A percentile compares a stretch with the other conserved stretches of the same genome.
Evolutionary conservation across 2,797 vertebrate genomes (phyloP).

Genomic region (Champsocephalus esox): DNA sequence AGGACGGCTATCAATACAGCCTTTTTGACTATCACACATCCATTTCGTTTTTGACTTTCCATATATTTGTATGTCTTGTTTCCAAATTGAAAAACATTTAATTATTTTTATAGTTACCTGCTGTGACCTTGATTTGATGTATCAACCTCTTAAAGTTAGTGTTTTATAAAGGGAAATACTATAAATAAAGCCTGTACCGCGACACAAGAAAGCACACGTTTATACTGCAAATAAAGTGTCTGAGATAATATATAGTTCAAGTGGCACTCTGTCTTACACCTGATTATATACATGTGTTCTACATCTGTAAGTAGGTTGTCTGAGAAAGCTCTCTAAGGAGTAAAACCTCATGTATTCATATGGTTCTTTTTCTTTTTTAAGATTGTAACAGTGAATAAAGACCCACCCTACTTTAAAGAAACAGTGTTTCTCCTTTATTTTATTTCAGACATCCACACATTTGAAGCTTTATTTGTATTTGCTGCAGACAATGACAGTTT

Average conservation of each 20-base stretch:
- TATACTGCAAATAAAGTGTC: slow-evolving; percentile 28
- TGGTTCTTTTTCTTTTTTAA: too few relatives aligned
- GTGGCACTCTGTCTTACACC: slow-evolving; percentile 17
- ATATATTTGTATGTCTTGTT: not conserved
- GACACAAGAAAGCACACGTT: slow-evolving; percentile 13
- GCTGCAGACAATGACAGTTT: slow-evolving; percentile 10
- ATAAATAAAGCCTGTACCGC: slow-evolving; percentile 9
- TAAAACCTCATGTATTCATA: not conserved
- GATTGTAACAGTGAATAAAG: too few relatives aligned
- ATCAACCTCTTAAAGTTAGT: not conserved
- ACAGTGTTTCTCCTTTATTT: too few relatives aligned
- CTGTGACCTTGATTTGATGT: slow-evolving; percentile 27
- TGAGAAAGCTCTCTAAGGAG: slow-evolving; percentile 11
- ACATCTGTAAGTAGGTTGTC: slow-evolving; percentile 5
- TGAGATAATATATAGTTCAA: slow-evolving; percentile 25
- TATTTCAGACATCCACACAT: not conserved
- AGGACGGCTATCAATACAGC: slow-evolving; percentile 29
- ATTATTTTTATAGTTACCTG: slow-evolving; percentile 10
- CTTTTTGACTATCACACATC: slow-evolving; percentile 1
- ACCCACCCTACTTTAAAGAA: too few relatives aligned
- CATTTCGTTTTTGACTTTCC: not conserved
- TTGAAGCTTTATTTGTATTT: not conserved
- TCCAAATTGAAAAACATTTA: not conserved
- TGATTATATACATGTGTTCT: slow-evolving; percentile 12
- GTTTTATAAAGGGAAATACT: not conserved